Conservation (phyloP, 30 jellyfish, hydroid and myxozoan genomes). For the Aurelia aurita complex sp. Pacific region DNA sequence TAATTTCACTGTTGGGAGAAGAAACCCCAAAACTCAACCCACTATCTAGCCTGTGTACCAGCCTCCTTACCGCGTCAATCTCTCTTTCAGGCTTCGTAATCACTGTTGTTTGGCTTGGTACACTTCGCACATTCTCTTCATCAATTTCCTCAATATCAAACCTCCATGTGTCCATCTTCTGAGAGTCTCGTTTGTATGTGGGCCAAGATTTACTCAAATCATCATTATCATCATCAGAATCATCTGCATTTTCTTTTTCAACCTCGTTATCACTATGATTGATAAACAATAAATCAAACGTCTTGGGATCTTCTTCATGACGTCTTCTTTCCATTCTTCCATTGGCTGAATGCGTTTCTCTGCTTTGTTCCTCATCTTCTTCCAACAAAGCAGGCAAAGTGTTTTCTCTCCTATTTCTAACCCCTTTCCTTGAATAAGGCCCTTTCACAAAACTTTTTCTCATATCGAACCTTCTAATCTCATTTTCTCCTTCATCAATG, state of each 20-base stretch:
- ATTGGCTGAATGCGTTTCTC: constrained; percentile 12
- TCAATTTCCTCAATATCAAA: not conserved
- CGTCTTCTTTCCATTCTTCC: constrained; percentile 9
- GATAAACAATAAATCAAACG: constrained; percentile 48
- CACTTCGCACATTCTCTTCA: not conserved
- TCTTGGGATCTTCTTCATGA: not conserved
- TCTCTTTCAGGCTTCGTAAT: not conserved
- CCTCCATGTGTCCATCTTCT: constrained; percentile 11
- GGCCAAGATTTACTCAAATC: constrained; percentile 55
- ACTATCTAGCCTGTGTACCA: constrained; percentile 61
- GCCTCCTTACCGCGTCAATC: constrained; percentile 19
- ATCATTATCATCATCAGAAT: constrained; percentile 32
- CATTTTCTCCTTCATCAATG: not conserved
- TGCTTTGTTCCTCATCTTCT: constrained; percentile 43
- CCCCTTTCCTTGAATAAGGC: constrained; percentile 5
- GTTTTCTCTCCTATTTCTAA: constrained; percentile 7
- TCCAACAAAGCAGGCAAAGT: constrained; percentile 49
- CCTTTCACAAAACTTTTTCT: not conserved
- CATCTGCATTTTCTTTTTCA: constrained; percentile 15
- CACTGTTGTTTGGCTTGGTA: not conserved
- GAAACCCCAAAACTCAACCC: constrained; percentile 55
- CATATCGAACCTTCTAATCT: not conserved
- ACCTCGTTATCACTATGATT: constrained; percentile 51
- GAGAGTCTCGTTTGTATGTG: constrained; percentile 16
- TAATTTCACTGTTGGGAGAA: not conserved